Evolutionary conservation across 2,797 vertebrate genomes (phyloP).

Genomic region (Dipus sagitta): DNA sequence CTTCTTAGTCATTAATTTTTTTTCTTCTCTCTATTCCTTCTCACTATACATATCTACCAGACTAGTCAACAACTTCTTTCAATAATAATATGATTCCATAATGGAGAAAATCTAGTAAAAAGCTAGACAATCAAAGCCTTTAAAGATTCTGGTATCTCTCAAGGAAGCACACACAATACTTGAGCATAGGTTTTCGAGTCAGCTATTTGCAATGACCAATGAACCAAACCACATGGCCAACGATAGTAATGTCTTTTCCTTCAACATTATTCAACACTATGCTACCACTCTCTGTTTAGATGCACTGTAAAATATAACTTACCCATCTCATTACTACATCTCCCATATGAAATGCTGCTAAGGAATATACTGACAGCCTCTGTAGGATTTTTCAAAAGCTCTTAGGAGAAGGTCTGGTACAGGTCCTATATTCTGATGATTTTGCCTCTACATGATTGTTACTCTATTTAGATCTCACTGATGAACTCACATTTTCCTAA

Average conservation of each 20-base stretch:
- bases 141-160: neutral
- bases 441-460: neutral
- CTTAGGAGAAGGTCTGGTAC: neutral
- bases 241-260: neutral
- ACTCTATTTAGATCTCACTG: neutral
- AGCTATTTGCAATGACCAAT: neutral
- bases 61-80: constrained; percentile 7
- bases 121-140: neutral
- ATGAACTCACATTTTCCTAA: neutral
- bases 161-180: neutral
- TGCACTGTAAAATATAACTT: neutral
- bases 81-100: neutral
- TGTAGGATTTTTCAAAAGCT: constrained; percentile 7
- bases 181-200: neutral
- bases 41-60: neutral
- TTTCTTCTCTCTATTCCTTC: neutral
- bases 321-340: neutral
- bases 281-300: neutral
- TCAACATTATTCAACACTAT: neutral
- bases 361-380: neutral
- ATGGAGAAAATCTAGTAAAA: neutral
- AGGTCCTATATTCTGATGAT: neutral
- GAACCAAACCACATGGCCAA: neutral
- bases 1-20: neutral
- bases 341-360: neutral